These are phyloP conservation scores for Parasteatoda lunata DNA, from an alignment of 2,888 invertebrate genomes.

Conservation along the genomic window DNA sequence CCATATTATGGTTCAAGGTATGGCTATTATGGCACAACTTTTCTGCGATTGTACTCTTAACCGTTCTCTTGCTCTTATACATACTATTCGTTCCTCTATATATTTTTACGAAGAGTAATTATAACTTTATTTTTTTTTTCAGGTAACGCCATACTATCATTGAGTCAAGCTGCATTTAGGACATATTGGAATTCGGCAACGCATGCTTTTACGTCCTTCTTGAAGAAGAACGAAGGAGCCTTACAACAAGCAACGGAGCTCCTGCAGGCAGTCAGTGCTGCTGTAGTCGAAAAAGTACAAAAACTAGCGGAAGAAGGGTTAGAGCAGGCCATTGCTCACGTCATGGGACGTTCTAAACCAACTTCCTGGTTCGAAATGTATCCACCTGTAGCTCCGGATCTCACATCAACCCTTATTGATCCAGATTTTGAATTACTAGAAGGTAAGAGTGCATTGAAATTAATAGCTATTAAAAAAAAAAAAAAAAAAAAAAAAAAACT, in stretches of 20 bases:
- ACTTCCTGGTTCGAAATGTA: slow-evolving; percentile 64
- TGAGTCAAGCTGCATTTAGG: slow-evolving; percentile 49
- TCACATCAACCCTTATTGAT: slow-evolving; percentile 5
- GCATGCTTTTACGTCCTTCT: slow-evolving; percentile 42
- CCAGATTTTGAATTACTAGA: slow-evolving; percentile 45
- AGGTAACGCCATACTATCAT: slow-evolving; percentile 37
- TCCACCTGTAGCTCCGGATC: slow-evolving; percentile 15
- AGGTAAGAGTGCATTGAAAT: slow-evolving; percentile 18
- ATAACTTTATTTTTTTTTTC: neutral
- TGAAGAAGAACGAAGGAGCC: slow-evolving; percentile 32
- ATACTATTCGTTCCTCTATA: no score
- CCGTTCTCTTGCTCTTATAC: no score
- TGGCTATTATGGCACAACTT: no score
- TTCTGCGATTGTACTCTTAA: no score
- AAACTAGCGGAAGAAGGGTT: slow-evolving; percentile 49
- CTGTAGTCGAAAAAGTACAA: slow-evolving; percentile 63
- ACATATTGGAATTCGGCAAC: slow-evolving; percentile 48
- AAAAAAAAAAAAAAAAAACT: no score
- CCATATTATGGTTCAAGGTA: no score
- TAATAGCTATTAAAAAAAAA: neutral
- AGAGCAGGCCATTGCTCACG: slow-evolving; percentile 56
- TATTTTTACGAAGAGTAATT: no score
- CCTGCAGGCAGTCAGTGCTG: slow-evolving; percentile 38
- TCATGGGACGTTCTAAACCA: slow-evolving; percentile 55
- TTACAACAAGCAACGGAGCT: slow-evolving; percentile 38